Evolutionary conservation across 2,113 vertebrate species (phyloP), one percentile per base, ranked within the genome.

Genomic region (Anser brachyrhynchus): DNA sequence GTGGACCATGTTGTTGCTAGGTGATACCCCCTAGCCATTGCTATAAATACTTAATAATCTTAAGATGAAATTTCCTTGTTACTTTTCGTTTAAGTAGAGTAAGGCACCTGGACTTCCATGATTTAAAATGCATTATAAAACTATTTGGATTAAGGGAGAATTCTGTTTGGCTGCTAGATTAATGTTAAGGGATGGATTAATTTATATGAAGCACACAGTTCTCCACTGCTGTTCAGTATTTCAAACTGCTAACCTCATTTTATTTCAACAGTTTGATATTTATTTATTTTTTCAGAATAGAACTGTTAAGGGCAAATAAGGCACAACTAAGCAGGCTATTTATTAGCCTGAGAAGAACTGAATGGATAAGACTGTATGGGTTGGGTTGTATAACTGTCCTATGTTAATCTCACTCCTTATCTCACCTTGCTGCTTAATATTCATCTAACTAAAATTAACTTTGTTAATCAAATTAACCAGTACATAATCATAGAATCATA

Each of bases 141-240:
- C 69, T 92, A 41, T 87, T 90, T 79, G 92, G 90, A 96, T 97
- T 97, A 96, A 94, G 81, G 67, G 58, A 96, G 54, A 71, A 86
- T 95, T 97, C 86, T 97, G 97, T 98, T 97, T 97, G 93, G 95
- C 46, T 84, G 23, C 49, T 84, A 95, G 96, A 97, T 97, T 97
- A 97, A 91, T 94, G 76, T 91, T 93, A 95, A 93, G 49, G 72
- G 31, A 55, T 86, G 91, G 96, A 97, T 97, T 97, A 96, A 96
- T 97, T 97, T 97, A 64, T 82, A 76, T 78, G 90, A 96, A 96
- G 64, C 64, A 75, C 76, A 87, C 1, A 1, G 80, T 94, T 97
- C 84, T 95, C 90, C 95, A 91, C 65, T 96, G 93, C 90, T 97
- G 70, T 93, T 96, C 73, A 43, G 54, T 78, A 94, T 96, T 97